Percentiles rank a stretch among this genome's conserved stretches.
Evolutionary conservation across 2,797 vertebrate genomes (phyloP).

Genomic region (Ceryle rudis): DNA sequence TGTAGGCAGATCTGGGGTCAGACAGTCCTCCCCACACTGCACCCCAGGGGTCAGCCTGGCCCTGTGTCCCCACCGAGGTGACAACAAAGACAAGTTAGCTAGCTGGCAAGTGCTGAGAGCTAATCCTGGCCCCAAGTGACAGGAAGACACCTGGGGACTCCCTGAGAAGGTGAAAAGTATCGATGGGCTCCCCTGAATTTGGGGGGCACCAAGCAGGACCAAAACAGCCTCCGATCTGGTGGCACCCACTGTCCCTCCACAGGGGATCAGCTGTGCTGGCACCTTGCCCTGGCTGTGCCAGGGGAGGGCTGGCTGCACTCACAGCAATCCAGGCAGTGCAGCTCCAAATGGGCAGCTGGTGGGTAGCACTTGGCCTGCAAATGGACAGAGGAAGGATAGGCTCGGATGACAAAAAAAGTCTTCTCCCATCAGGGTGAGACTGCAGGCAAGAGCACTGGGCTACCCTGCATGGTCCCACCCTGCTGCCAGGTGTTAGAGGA

Average conservation of each 20-base stretch:
- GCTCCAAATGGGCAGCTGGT: background rate
- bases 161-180: background rate
- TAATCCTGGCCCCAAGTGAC: background rate
- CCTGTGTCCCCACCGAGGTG: background rate
- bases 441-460: background rate
- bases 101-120: background rate
- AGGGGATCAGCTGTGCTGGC: fast-evolving
- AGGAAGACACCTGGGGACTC: conserved; percentile 9
- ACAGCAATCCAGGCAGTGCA: fast-evolving
- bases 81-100: conserved; percentile 26
- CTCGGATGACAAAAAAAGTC: background rate
- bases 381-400: background rate
- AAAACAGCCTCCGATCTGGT: background rate
- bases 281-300: background rate
- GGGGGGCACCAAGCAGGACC: background rate
- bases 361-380: background rate
- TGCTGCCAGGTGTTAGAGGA: fast-evolving
- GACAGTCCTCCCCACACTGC: background rate
- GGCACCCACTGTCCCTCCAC: background rate
- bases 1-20: background rate
- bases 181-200: fast-evolving
- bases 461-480: fast-evolving
- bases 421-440: background rate
- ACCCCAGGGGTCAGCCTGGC: background rate
- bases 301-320: background rate